Base-by-base conservation (phyloP, 2,113 vertebrate species). In the Catharus minimus region DNA sequence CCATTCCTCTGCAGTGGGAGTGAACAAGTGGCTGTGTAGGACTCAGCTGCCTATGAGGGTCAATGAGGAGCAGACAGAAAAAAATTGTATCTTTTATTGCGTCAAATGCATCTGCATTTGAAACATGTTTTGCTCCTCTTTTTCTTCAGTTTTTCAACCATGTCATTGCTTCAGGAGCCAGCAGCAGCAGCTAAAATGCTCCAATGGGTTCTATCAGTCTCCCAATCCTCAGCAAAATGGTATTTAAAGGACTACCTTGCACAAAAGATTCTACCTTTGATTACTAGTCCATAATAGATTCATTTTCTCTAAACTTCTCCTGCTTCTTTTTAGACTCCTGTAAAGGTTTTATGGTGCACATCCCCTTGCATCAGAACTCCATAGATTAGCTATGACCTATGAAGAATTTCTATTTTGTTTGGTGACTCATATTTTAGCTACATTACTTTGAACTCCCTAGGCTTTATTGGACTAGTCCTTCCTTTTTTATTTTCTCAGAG, bases 191-290 rank as follows among this genome's bases (percentile, higher is more conserved):
- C 27, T 41, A 27, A 90, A 89, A 91, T 55, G 26, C 2, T 88
- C 5, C 28, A 83, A 55, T 1, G 1, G 18, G 8, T 10, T 71
- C 6, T 55, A 1, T 41, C 28, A 66, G 4, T 43, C 7, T 64
- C 21, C 7, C 13, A 67, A 0, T 62, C 38, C 38, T 39, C 26
- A 80, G 32, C 10, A 86, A 72, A 81, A 55, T 0, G 0, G 4
- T 41, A 39, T 56, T 23, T 44, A 68, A 87, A 82, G 14, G 44
- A 43, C 13, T 47, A 71, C 3, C 26, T 64, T 64, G n/a, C 16
- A 20, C 23, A 55, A 84, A 39, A 81, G 43, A 62, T 71, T 71
- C 50, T 64, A 8, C 13, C 5, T 78, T 67, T n/a, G 23, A 32
- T 62, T 87, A 33, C 15, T 68, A 91, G 5, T 9, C 12, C 5